Base-by-base conservation (phyloP, 2,797 vertebrate genomes). In the Pantherophis vulpinus region DNA sequence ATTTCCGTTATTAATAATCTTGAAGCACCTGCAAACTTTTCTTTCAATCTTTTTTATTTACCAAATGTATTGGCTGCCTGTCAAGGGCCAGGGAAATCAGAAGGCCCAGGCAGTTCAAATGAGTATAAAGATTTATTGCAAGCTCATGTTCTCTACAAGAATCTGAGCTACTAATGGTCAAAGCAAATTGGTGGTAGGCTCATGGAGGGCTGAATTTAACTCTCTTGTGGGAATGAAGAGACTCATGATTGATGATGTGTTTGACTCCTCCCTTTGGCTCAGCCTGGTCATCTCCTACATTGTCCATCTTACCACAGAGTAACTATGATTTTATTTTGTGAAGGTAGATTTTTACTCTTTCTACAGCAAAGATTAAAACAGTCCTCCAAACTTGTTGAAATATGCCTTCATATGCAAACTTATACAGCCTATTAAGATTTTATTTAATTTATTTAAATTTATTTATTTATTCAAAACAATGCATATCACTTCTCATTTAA, bases 401-500 rank as follows among this genome's bases (percentile, higher is more conserved):
- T 83, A 83, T 83, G 79, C 79, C 42, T 47, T 83, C 37, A 83
- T 47, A 83, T 83, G 79, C 79, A 83, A 83, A 83, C 79, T 83
- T 83, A 83, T 83, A 83, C 79, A 83, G 79, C 79, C 79, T 83
- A 47, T 83, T 83, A 83, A 83, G 79, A 83, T 83, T 83, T 83
- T 83, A 83, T 83, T 83, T 83, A 83, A 83, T 83, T 83, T 83
- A 83, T 83, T 83, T 83, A 83, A 83, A 83, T 83, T 83, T 83
- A 83, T 83, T 83, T 83, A 83, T 83, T 83, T 83, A 83, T 83
- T 83, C 79, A 47, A 83, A 83, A 83, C 79, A 83, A 47, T 83
- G 42, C 79, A 83, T 83, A 83, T 47, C 79, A 83, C 79, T 83
- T 83, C 79, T 83, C 79, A 83, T 47, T 47, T 47, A 47, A 83